Evolutionary conservation across 2,113 vertebrate species (phyloP), one percentile per base, ranked within the genome.

Genomic region (Xiphias gladius): DNA sequence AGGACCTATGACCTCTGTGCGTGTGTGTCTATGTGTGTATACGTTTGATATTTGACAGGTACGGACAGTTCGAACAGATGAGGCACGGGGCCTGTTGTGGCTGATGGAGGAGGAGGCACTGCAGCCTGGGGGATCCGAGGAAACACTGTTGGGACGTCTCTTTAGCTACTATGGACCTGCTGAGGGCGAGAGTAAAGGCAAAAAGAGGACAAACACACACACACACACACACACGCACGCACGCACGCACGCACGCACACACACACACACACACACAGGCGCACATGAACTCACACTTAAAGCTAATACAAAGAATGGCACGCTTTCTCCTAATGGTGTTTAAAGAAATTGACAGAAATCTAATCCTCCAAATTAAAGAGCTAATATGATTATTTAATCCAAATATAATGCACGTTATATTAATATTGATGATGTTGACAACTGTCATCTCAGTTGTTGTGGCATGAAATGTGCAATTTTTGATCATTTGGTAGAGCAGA

Each of bases 141-240:
- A 97, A 67, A 93, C 96, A 1, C 94, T 99, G 62, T 90, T 99
- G 81, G 95, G 96, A 50, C 94, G 97, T 8, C 96, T 99, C 24
- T 99, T 99, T 71, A 95, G 96, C 89, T 98, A 99, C 95, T 99
- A 98, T 0, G 97, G 97, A 22, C 98, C 97, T 1, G 96, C 96
- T 62, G 97, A 99, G 87, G 97, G 96, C 14, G 94, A 96, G 76
- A 96, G 95, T 66, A 97, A 97, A 96, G 97, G 98, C 97, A 66
- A 76, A 80, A 30, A 63, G 35, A 68, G 22, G 7, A 72, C 39
- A 72, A 2, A 26, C 43, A 32, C 55, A 54, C 24, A 57, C 57
- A 26, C 20, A 24, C 57, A 30, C 32, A 32, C 43, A 32, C 55
- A 54, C 24, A 57, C 57, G n/a, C 20, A 24, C 57, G 26, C 32